These are phyloP conservation scores for Athrips mouffetella DNA, from an alignment of 2,888 invertebrate genomes.

Conservation along the genomic window DNA sequence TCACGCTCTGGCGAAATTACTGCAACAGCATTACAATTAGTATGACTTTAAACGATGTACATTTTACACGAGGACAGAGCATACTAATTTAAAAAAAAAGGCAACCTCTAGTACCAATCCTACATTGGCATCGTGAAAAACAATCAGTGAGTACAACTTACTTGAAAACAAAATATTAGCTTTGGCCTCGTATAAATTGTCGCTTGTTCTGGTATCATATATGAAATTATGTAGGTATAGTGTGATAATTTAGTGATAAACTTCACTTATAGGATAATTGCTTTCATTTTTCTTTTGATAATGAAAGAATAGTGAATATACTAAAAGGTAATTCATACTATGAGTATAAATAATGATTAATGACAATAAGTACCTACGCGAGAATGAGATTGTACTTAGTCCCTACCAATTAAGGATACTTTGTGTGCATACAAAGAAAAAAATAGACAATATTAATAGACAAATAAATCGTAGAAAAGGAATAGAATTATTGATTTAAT, in stretches of 20 bases:
- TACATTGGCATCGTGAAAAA: too few relatives aligned
- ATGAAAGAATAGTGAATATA: slow-evolving; percentile 67
- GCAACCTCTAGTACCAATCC: too few relatives aligned
- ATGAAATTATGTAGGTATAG: too few relatives aligned
- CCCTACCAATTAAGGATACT: slow-evolving; percentile 41
- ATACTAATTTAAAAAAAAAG: too few relatives aligned
- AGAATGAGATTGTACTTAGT: slow-evolving; percentile 45
- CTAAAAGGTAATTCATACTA: slow-evolving; percentile 46
- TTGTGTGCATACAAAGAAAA: slow-evolving; percentile 58
- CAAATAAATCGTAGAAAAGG: slow-evolving; percentile 58
- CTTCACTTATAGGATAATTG: slow-evolving; percentile 45
- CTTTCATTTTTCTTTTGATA: slow-evolving; percentile 77
- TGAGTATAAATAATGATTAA: too few relatives aligned
- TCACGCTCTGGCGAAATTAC: slow-evolving; percentile 62
- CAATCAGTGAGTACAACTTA: too few relatives aligned
- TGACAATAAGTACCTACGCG: slow-evolving; percentile 18
- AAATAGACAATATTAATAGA: slow-evolving; percentile 53
- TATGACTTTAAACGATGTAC: too few relatives aligned
- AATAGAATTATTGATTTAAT: slow-evolving; percentile 74
- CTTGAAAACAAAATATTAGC: too few relatives aligned
- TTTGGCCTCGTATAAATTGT: too few relatives aligned
- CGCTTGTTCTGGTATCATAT: slow-evolving; percentile 60
- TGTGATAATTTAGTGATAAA: slow-evolving; percentile 50
- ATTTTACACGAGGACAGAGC: too few relatives aligned
- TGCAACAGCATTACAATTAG: slow-evolving; percentile 59